Evolutionary conservation across 1,140 invertebrate genomes (phyloP).

Genomic region (Stenopsyche tienmushanensis): DNA sequence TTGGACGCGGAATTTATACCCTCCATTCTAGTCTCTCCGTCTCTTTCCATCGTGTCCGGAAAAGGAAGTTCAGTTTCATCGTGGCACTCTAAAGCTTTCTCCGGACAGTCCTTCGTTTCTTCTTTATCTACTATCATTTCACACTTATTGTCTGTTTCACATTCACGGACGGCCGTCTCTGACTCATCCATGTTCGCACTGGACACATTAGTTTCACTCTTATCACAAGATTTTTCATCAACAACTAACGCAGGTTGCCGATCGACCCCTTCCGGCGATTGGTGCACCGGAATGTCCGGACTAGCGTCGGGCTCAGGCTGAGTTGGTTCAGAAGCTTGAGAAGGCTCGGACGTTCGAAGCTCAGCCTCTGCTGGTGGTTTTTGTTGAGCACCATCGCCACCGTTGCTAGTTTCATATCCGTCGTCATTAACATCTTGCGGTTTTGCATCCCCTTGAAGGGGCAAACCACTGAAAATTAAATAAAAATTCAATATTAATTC

Average conservation of each 20-base stretch:
- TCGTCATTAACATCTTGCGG: constrained; percentile 75
- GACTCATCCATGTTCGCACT: constrained; percentile 25
- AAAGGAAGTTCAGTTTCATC: constrained; percentile 29
- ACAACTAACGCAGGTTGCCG: background rate
- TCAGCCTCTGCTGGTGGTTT: constrained; percentile 50
- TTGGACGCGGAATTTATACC: constrained; percentile 30
- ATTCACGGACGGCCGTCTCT: constrained; percentile 7
- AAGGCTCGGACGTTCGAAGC: constrained; percentile 40
- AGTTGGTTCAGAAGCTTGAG: constrained; percentile 29
- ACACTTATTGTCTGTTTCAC: constrained; percentile 16
- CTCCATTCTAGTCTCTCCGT: constrained; percentile 24
- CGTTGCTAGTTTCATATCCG: constrained; percentile 82
- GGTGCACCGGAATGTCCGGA: background rate
- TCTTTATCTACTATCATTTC: constrained; percentile 24
- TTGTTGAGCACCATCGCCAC: constrained; percentile 56
- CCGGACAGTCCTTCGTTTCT: constrained; percentile 20
- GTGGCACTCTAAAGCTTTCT: constrained; percentile 21
- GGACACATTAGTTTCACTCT: constrained; percentile 27
- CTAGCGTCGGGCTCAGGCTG: constrained; percentile 5
- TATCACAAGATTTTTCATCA: constrained; percentile 17
- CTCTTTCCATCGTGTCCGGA: constrained; percentile 21
- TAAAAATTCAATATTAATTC: too few relatives aligned
- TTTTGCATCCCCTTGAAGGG: constrained; percentile 53
- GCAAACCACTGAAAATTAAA: constrained; percentile 30
- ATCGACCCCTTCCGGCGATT: background rate